phyloP scores from a whole-genome alignment of 1,140 invertebrate species.

The Wasmannia auropunctata region DNA sequence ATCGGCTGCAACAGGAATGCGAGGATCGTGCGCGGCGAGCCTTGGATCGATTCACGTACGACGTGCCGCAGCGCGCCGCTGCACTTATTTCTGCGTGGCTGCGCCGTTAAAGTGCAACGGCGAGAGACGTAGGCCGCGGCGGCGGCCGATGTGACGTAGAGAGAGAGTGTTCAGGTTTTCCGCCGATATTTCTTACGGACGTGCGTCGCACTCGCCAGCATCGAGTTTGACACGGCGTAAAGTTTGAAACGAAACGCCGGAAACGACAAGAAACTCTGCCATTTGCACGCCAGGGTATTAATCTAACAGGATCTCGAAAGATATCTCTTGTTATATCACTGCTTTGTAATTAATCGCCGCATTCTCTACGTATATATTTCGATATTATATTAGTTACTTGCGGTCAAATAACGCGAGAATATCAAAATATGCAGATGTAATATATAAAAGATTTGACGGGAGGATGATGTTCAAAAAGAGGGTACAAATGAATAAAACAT shows the following conservation, averaged over 20 bases:
- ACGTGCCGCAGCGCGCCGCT: neutral
- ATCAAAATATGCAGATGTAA: neutral
- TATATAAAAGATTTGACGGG: neutral
- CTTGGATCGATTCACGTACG: conserved; percentile 41
- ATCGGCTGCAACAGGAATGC: conserved; percentile 42
- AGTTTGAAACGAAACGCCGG: conserved; percentile 29
- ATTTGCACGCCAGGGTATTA: conserved; percentile 9
- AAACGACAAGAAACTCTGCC: conserved; percentile 18
- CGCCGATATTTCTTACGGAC: conserved; percentile 12
- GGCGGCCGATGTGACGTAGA: neutral
- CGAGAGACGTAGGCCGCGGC: conserved; percentile 25
- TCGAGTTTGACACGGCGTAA: conserved; percentile 40
- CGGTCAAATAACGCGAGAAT: neutral
- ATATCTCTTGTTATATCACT: neutral
- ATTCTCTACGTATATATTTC: neutral
- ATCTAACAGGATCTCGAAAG: neutral
- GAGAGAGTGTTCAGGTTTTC: conserved; percentile 13
- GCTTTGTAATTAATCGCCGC: neutral
- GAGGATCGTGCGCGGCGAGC: conserved; percentile 38
- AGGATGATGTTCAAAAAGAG: neutral
- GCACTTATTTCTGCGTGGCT: conserved; percentile 53
- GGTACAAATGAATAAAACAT: conserved; percentile 9
- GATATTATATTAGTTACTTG: neutral
- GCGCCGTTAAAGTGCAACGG: conserved; percentile 27
- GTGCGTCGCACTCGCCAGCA: neutral